phyloP scores from a whole-genome alignment of 2,888 invertebrate genomes.

The Gari tellinella region DNA sequence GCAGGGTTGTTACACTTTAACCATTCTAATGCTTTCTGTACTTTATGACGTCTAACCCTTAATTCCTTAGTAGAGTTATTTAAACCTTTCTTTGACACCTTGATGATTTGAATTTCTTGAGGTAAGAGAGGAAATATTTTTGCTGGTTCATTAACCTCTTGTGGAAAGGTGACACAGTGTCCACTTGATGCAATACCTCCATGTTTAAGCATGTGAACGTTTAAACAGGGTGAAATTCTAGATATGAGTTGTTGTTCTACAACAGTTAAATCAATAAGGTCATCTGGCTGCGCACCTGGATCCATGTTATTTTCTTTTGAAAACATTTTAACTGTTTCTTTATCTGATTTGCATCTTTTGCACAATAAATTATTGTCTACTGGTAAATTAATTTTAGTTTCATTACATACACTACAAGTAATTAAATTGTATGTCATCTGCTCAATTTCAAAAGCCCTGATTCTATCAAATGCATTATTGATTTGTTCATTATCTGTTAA shows the following conservation, averaged over 20 bases:
- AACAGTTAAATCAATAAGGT: too few species aligned
- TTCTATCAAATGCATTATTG: too few species aligned
- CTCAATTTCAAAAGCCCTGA: too few species aligned
- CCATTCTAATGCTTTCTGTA: constrained; percentile 44
- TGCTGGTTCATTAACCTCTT: constrained; percentile 50
- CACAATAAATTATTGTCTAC: too few species aligned
- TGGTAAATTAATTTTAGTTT: too few species aligned
- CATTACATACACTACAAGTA: too few species aligned
- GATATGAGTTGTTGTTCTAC: constrained; percentile 47
- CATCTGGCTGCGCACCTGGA: too few species aligned
- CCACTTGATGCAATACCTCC: constrained; percentile 34
- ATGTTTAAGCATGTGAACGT: constrained; percentile 45
- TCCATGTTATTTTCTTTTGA: too few species aligned
- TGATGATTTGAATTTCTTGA: constrained; percentile 40
- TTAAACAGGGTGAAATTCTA: constrained; percentile 24
- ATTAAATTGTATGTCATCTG: too few species aligned
- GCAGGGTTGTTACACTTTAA: constrained; percentile 11
- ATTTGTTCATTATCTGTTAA: too few species aligned
- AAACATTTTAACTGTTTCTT: too few species aligned
- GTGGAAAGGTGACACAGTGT: constrained; percentile 54
- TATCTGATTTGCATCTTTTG: too few species aligned
- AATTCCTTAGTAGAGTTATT: constrained; percentile 50
- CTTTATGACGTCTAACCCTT: constrained; percentile 26
- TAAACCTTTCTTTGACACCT: constrained; percentile 33
- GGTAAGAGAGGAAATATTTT: constrained; percentile 26